Base-by-base conservation (phyloP, 2,113 vertebrate genomes). In the Clarias batrachus region DNA sequence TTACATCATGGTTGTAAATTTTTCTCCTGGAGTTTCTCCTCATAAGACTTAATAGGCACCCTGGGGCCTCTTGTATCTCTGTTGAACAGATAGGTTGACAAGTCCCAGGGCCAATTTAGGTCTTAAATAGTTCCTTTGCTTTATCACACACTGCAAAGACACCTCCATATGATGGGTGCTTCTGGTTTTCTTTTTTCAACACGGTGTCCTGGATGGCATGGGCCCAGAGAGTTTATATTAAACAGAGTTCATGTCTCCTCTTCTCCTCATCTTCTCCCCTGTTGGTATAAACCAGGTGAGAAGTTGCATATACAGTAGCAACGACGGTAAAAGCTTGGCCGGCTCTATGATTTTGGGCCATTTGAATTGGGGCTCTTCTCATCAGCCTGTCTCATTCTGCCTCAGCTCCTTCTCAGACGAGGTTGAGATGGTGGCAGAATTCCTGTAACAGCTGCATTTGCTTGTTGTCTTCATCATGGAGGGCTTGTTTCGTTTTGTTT, bases 61-160 rank as follows among this genome's bases (percentile, higher is more conserved):
- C 85, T 85, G 90, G 93, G 95, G 93, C 91, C 91, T 92, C 90
- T 84, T 71, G 91, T 74, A 90, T 91, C 92, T 94, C 88, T 89
- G 91, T 91, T 83, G 79, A 92, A 93, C 94, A 94, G 92, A 94
- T 93, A 93, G 94, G 90, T 91, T 91, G 94, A 91, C 87, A 89
- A 92, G 92, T 95, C 94, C 94, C 91, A 91, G 92, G 93, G 93
- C 94, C 93, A 94, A 95, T 94, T 95, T 94, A 89, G 93, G 93
- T 93, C 93, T 93, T 95, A 95, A 96, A 95, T 94, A 93, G 92
- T 95, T 95, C 94, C 93, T 96, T 91, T 91, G 92, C 92, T 93
- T 94, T 92, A 91, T 93, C 92, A 94, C 91, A 91, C 86, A 87
- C 92, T 93, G 92, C 89, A 92, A 91, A 91, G 90, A 59, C 1